phyloP scores from a whole-genome alignment of 37 sponge, comb jelly and placozoan species.

The Corticium candelabrum region DNA sequence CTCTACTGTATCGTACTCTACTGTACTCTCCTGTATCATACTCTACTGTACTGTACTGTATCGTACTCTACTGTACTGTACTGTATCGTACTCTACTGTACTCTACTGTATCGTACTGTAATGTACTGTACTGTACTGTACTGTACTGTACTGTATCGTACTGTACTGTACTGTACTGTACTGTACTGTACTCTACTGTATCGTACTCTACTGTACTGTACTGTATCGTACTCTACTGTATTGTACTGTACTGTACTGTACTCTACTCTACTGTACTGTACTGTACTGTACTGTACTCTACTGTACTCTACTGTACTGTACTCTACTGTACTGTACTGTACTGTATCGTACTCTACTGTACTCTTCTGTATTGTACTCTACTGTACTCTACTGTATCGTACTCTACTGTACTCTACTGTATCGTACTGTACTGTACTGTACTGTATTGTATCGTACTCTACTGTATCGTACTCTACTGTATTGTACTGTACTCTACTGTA shows the following conservation, averaged over 20 bases:
- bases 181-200: slow-evolving; percentile 1
- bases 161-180: slow-evolving; percentile 3
- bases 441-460: background rate
- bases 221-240: too few relatives aligned
- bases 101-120: too few relatives aligned
- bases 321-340: slow-evolving; percentile 1
- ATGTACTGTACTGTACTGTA: slow-evolving; percentile 3
- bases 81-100: too few relatives aligned
- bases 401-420: background rate
- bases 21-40: background rate
- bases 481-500: slow-evolving; percentile 20
- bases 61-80: background rate
- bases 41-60: slow-evolving; percentile 1
- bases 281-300: slow-evolving; percentile 1
- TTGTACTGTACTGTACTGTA: slow-evolving; percentile 1
- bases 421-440: background rate
- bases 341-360: background rate
- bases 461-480: too few relatives aligned
- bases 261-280: background rate
- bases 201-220: background rate
- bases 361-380: background rate
- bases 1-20: background rate
- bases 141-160: background rate
- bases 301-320: slow-evolving; percentile 1
- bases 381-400: background rate